These are phyloP conservation scores for Sarcoramphus papa DNA, from an alignment of 2,797 vertebrate species.

Conservation along the genomic window DNA sequence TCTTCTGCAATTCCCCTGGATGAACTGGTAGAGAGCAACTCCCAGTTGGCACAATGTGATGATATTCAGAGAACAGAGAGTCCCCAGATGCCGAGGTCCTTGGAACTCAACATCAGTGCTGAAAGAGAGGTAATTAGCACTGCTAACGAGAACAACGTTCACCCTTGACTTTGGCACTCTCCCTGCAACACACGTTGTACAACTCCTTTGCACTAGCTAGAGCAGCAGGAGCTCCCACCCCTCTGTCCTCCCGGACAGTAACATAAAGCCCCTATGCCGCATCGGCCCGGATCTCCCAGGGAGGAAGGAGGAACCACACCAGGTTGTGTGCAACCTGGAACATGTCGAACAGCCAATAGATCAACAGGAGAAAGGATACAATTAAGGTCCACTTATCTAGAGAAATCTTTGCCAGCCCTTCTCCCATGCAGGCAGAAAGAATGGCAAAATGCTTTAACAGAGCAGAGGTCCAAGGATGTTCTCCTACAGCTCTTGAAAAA, in stretches of 20 bases:
- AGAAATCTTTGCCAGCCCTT: background rate
- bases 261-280: background rate
- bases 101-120: background rate
- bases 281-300: accelerated
- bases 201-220: no score
- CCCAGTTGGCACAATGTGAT: background rate
- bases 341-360: accelerated
- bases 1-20: background rate
- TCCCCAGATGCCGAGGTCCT: background rate
- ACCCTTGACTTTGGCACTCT: no score
- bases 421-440: background rate
- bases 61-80: background rate
- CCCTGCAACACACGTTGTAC: background rate
- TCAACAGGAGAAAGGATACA: background rate
- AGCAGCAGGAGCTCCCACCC: background rate
- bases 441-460: background rate
- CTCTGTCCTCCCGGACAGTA: accelerated
- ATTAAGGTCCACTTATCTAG: background rate
- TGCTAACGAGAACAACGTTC: background rate
- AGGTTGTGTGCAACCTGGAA: background rate
- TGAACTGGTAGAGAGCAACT: background rate
- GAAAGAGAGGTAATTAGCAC: background rate
- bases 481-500: background rate
- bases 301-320: background rate
- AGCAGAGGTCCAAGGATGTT: background rate